Conservation (phyloP, 2,888 invertebrate species). For the Eupeodes latifasciatus region DNA sequence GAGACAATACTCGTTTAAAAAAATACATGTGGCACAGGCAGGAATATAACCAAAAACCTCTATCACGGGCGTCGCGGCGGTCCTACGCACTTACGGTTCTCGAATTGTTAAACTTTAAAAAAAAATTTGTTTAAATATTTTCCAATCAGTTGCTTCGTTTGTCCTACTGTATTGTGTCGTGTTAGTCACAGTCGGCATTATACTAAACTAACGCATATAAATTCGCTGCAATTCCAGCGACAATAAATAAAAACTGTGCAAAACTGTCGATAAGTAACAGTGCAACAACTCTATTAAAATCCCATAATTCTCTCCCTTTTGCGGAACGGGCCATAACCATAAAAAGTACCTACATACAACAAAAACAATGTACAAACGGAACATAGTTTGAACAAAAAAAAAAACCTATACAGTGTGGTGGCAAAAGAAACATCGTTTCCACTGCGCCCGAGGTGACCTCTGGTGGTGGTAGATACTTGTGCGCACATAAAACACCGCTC, state of each 20-base stretch:
- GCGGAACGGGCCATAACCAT: constrained; percentile 57
- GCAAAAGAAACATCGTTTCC: constrained; percentile 68
- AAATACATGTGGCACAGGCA: no score
- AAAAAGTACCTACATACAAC: not conserved
- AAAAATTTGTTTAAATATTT: not conserved
- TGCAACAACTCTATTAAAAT: constrained; percentile 76
- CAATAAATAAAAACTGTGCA: constrained; percentile 71
- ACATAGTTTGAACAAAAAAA: not conserved
- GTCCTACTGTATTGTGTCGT: not conserved
- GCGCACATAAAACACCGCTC: constrained; percentile 62
- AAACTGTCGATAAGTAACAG: constrained; percentile 73
- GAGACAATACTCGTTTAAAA: no score
- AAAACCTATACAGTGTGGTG: constrained; percentile 47
- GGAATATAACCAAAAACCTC: no score
- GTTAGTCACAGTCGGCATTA: not conserved
- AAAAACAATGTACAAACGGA: constrained; percentile 4
- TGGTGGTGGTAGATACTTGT: constrained; percentile 55
- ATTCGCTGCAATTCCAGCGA: constrained; percentile 53
- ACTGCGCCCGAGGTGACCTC: constrained; percentile 69
- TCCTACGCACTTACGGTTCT: no score
- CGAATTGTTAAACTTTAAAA: not conserved
- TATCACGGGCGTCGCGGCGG: no score
- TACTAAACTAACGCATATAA: constrained; percentile 62
- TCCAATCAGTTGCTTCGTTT: not conserved
- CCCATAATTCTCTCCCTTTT: constrained; percentile 75